Evolutionary conservation across 1,140 invertebrate species (phyloP).

Genomic region (Microplitis mediator): DNA sequence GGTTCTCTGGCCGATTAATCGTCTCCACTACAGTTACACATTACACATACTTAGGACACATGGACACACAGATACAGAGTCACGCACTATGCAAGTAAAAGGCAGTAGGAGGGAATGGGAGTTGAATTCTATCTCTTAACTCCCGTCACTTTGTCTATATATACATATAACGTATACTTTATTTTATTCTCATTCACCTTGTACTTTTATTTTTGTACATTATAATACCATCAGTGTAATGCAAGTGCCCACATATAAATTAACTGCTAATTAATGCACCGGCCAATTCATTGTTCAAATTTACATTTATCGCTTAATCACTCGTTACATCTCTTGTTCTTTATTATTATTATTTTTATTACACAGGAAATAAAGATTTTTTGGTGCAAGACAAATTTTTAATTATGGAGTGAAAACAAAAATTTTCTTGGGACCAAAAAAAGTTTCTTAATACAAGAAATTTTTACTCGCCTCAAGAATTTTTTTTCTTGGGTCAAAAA

Average conservation of each 20-base stretch:
- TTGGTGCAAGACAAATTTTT: no score
- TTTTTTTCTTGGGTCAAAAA: no score
- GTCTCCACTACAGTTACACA: constrained; percentile 39
- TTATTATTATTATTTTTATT: no score
- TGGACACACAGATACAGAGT: background rate
- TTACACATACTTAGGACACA: background rate
- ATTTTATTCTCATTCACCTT: constrained; percentile 1
- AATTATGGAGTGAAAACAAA: no score
- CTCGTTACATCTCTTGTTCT: no score
- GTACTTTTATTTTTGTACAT: background rate
- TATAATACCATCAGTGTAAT: background rate
- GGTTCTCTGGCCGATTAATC: constrained; percentile 58
- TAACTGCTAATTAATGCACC: constrained; percentile 45
- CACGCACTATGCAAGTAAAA: constrained; percentile 8
- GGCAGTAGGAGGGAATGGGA: constrained; percentile 5
- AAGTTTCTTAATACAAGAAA: no score
- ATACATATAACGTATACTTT: background rate
- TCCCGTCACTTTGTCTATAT: background rate
- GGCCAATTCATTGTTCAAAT: constrained; percentile 35
- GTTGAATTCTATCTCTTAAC: constrained; percentile 4
- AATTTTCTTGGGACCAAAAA: no score
- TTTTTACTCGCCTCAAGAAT: no score
- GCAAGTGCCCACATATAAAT: background rate
- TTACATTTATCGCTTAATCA: background rate
- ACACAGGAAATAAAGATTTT: no score